A percentile compares a stretch with the other conserved stretches of the same genome.
These are phyloP conservation scores for Acrocephalus scirpaceus DNA, from an alignment of 2,797 vertebrate genomes.

Conservation along the genomic window DNA sequence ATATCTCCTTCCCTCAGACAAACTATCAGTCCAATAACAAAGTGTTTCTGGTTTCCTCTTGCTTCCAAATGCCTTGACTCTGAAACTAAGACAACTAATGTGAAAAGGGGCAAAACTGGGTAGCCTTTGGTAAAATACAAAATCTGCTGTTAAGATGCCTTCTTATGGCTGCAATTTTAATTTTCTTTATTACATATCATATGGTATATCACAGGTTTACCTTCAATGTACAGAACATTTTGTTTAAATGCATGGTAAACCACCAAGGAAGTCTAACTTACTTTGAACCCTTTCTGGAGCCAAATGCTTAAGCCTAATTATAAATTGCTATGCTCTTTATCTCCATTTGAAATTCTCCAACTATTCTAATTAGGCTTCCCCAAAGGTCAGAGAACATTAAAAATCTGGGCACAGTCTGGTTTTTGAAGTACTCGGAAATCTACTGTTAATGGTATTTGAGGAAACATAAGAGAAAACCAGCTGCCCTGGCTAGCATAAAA, in stretches of 20 bases:
- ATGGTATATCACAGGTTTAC: not conserved
- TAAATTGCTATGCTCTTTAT: slow-evolving; percentile 11
- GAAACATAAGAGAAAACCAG: slow-evolving; percentile 29
- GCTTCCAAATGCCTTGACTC: not conserved
- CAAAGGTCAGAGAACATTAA: slow-evolving; percentile 40
- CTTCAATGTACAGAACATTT: not conserved
- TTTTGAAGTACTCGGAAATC: not conserved
- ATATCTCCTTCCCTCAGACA: not conserved
- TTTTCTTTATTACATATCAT: not conserved
- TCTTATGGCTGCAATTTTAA: not conserved
- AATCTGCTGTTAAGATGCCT: not conserved
- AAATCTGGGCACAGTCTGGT: not conserved
- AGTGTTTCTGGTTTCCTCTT: not conserved
- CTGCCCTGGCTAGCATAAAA: slow-evolving; percentile 20
- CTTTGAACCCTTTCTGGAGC: not conserved
- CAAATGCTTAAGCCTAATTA: slow-evolving; percentile 23
- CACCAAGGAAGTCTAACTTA: not conserved
- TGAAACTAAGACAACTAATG: not conserved
- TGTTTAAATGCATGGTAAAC: not conserved
- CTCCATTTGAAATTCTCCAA: slow-evolving; percentile 6
- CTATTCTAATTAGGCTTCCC: slow-evolving; percentile 38
- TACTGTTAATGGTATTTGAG: slow-evolving; percentile 26
- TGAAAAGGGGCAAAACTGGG: not conserved
- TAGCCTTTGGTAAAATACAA: not conserved
- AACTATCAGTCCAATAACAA: not conserved